These are phyloP conservation scores for Pseudoips prasinana DNA, from an alignment of 2,888 invertebrate genomes.

Conservation along the genomic window DNA sequence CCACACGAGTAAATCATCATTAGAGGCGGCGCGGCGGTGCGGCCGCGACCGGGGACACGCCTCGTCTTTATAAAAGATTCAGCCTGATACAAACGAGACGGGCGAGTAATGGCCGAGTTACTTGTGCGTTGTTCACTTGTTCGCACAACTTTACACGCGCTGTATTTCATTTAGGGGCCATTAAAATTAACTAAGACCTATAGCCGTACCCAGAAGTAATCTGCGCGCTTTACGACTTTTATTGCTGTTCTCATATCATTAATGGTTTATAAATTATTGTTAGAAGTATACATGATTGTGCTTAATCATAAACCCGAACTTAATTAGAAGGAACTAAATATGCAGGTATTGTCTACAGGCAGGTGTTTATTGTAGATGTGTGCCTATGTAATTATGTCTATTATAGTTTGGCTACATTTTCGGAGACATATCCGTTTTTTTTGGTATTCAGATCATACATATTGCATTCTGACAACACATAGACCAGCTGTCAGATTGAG, in stretches of 20 bases:
- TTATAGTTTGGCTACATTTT: too few relatives aligned
- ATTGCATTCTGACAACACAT: too few relatives aligned
- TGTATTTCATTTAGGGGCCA: slow-evolving; percentile 35
- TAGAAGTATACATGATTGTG: too few relatives aligned
- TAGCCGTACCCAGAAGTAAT: slow-evolving; percentile 25
- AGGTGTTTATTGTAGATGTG: too few relatives aligned
- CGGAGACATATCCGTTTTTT: too few relatives aligned
- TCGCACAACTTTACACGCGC: slow-evolving; percentile 28
- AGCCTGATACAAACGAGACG: slow-evolving; percentile 69
- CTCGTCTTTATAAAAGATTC: slow-evolving; percentile 77
- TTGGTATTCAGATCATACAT: too few relatives aligned
- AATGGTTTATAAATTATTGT: slow-evolving; percentile 5
- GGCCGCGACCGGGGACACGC: slow-evolving; percentile 45
- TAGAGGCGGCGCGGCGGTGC: slow-evolving; percentile 46
- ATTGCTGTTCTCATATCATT: slow-evolving; percentile 15
- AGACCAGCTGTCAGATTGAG: too few relatives aligned
- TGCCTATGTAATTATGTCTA: too few relatives aligned
- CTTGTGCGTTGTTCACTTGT: slow-evolving; percentile 32
- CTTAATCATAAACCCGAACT: too few relatives aligned
- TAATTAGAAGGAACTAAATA: too few relatives aligned
- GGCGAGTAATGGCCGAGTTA: slow-evolving; percentile 53
- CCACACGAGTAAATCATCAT: slow-evolving; percentile 72
- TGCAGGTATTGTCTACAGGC: too few relatives aligned
- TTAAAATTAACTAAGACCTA: slow-evolving; percentile 38
- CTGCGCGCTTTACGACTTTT: slow-evolving; percentile 21